Base-by-base conservation (phyloP, 1,140 invertebrate genomes). In the Achroia grisella region DNA sequence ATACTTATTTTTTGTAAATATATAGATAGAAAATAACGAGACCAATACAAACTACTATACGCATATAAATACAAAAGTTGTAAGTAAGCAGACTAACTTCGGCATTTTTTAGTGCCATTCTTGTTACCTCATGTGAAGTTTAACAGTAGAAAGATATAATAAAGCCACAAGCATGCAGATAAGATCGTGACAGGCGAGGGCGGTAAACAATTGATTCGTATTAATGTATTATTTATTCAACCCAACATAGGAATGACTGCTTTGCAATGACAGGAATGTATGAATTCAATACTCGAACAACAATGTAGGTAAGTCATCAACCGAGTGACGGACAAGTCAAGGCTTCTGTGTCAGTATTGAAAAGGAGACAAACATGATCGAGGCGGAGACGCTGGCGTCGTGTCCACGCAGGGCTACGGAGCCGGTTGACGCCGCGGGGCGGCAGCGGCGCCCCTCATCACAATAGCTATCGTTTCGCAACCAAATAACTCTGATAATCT, bases 321-420 rank as follows among this genome's bases (percentile, higher is more conserved):
- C 10, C n/a, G 31, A 39, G 23, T 71, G 71, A 77, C 59, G 56
- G 71, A 78, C 61, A 51, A 52, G 39, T 70, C 63, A 75, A 75
- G 74, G 74, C 63, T 67, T 44, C 58, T 31, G 45, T 39, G 41
- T 23, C 52, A 44, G 40, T 62, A 57, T 51, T 53, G 49, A 59
- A 60, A 48, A 39, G 55, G 52, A 68, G 52, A 52, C 40, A 46
- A 49, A 67, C 61, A 66, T 12, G 41, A 17, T 28, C 41, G 52
- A 51, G 62, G 64, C 68, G 59, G 58, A 50, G 35, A 10, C 35
- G 35, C 35, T 37, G 35, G 13, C 9, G 13, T 37, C 13, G 13
- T 10, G 11, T 8, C 4, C 11, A 12, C 11, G 8, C 10, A 14
- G 1, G 12, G 11, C 12, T 12, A 33, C 65, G 35, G 28, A 36